Evolutionary conservation across 2,797 vertebrate species (phyloP), one percentile per base, ranked within the genome.

Genomic region (Sebastes kiyomatsui): DNA sequence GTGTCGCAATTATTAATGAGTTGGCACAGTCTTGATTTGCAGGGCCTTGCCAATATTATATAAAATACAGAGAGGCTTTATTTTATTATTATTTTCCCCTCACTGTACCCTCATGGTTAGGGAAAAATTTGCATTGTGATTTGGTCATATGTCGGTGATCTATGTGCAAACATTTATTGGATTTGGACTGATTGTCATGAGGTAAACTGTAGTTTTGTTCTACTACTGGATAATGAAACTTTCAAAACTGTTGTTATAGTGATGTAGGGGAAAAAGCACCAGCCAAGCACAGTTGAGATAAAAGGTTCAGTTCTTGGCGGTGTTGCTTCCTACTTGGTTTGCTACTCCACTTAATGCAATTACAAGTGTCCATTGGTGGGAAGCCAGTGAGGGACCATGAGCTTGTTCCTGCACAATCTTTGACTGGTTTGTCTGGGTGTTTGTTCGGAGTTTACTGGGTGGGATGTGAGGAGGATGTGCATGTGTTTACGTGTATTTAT

Each of bases 61-160:
- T 52, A 52, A 81, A 81, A 81, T 42, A 72, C 38, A 69, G 54
- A 67, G 69, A 74, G 55, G 61, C 52, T 65, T 81, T 77, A 62
- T 84, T 73, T 52, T 38, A 14, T 38, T 38, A 38, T 38, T 38
- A 20, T 46, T 75, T 65, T 68, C 3, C 3, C 5, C 33, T 42
- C 23, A 23, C 22, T 81, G 35, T 33, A 38, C 35, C 35, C 14
- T 6, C 4, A 8, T 38, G 35, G 35, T 42, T 22, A 7, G 25
- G 25, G 33, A 6, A 28, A 20, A 18, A 55, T 46, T 56, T 79
- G 49, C 18, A 68, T 49, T 72, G n/a, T 38, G 42, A 56, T 62
- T 77, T 27, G 16, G 12, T 75, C 20, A 16, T n/a, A 67, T 60
- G 38, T n/a, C 58, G 9, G 4, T 4, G 28, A 82, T 75, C 12